Conservation (phyloP, 2,113 vertebrate species). For the Chaetops frenatus region DNA sequence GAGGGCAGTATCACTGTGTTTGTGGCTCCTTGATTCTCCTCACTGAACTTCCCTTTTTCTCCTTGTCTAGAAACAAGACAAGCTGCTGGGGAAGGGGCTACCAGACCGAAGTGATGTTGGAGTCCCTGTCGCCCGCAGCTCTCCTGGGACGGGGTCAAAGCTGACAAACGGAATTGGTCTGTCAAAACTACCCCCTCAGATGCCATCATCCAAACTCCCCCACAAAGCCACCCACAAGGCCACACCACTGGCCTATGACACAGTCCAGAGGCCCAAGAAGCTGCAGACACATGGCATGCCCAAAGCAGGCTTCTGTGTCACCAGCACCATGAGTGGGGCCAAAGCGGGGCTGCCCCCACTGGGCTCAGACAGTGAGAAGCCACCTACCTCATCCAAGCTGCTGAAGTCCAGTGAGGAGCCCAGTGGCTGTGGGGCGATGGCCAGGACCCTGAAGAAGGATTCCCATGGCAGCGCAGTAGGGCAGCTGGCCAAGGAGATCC, state of each 20-base stretch:
- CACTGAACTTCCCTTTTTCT: background rate
- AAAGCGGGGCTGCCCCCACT: slow-evolving; percentile 52
- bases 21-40: background rate
- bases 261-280: slow-evolving; percentile 80
- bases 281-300: background rate
- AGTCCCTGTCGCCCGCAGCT: slow-evolving; percentile 54
- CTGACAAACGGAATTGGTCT: background rate
- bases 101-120: slow-evolving; percentile 75
- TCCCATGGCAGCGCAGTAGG: background rate
- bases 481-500: slow-evolving; percentile 42
- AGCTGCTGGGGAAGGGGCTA: slow-evolving; percentile 66
- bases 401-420: slow-evolving; percentile 60
- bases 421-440: rapidly evolving
- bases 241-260: slow-evolving; percentile 61
- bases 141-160: background rate
- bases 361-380: slow-evolving; percentile 60
- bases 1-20: background rate
- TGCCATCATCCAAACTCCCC: slow-evolving; percentile 54
- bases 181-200: background rate
- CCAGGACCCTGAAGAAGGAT: background rate
- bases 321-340: background rate
- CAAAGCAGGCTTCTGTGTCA: background rate
- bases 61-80: slow-evolving; percentile 27
- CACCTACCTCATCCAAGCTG: slow-evolving; percentile 80
- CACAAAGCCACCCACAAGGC: slow-evolving; percentile 37